Evolutionary conservation across 2,888 invertebrate species (phyloP).

Genomic region (Ennomos erosarius): DNA sequence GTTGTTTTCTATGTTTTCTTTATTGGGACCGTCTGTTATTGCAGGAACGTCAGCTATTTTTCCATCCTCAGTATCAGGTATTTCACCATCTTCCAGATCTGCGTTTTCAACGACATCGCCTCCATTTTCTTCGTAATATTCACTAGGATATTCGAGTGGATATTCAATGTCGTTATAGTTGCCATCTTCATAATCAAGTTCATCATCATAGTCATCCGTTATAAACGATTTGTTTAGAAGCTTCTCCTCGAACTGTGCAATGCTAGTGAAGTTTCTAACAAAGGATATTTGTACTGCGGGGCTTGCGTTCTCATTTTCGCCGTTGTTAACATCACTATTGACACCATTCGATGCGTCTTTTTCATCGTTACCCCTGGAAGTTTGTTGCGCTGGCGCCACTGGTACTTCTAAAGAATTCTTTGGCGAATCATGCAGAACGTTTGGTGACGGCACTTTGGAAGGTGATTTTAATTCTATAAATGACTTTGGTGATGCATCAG

Average conservation of each 20-base stretch:
- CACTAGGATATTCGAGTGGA: constrained; percentile 24
- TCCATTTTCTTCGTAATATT: constrained; percentile 37
- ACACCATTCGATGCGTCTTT: not conserved
- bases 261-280: constrained; percentile 28
- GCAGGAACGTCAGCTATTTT: not conserved
- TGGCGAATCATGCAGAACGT: not conserved
- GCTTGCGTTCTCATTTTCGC: not conserved
- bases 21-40: not conserved
- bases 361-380: not conserved
- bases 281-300: constrained; percentile 11
- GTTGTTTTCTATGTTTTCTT: constrained; percentile 11
- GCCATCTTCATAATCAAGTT: constrained; percentile 34
- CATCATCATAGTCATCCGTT: constrained; percentile 34
- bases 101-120: constrained; percentile 16
- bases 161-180: constrained; percentile 41
- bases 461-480: not conserved
- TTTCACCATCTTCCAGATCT: not conserved
- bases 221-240: constrained; percentile 9
- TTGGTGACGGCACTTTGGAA: not conserved
- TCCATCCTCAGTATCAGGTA: constrained; percentile 10
- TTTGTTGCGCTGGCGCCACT: not conserved
- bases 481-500: not conserved
- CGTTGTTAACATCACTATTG: not conserved
- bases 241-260: constrained; percentile 31
- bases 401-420: not conserved